phyloP scores from a whole-genome alignment of 2,888 invertebrate species.

The Julus scandinavius region DNA sequence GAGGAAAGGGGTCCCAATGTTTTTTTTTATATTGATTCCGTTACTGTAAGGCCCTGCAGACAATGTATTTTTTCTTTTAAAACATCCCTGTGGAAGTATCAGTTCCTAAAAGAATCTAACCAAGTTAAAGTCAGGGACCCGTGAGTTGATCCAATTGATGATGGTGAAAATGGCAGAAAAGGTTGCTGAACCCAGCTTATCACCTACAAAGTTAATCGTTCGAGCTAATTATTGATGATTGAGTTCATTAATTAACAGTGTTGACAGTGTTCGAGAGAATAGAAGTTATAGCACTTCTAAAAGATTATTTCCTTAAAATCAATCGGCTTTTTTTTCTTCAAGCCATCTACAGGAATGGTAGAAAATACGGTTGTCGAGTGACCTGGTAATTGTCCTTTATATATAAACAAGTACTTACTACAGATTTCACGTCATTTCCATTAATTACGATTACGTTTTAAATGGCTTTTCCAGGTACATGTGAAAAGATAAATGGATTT shows the following conservation, averaged over 20 bases:
- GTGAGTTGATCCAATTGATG: neutral
- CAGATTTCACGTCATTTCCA: too few species aligned
- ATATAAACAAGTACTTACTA: too few species aligned
- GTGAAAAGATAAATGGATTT: too few species aligned
- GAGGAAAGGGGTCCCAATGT: neutral
- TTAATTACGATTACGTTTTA: too few species aligned
- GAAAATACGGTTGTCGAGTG: too few species aligned
- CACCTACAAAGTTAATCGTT: constrained; percentile 22
- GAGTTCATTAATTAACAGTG: neutral
- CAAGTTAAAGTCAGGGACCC: neutral
- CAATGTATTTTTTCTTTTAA: neutral
- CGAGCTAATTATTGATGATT: neutral
- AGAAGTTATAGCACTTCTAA: neutral
- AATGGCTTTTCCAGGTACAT: too few species aligned
- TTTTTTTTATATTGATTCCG: constrained; percentile 5
- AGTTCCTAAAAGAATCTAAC: neutral
- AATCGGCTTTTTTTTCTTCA: neutral
- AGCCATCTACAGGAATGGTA: too few species aligned
- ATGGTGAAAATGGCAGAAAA: neutral
- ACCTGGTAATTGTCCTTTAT: too few species aligned
- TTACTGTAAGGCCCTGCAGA: neutral
- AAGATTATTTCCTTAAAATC: neutral
- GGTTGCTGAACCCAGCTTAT: neutral
- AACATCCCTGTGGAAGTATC: constrained; percentile 11
- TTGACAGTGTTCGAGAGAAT: neutral